Evolutionary conservation across 2,888 invertebrate species (phyloP), one percentile per base, ranked within the genome.

Genomic region (Psylliodes chrysocephalus): DNA sequence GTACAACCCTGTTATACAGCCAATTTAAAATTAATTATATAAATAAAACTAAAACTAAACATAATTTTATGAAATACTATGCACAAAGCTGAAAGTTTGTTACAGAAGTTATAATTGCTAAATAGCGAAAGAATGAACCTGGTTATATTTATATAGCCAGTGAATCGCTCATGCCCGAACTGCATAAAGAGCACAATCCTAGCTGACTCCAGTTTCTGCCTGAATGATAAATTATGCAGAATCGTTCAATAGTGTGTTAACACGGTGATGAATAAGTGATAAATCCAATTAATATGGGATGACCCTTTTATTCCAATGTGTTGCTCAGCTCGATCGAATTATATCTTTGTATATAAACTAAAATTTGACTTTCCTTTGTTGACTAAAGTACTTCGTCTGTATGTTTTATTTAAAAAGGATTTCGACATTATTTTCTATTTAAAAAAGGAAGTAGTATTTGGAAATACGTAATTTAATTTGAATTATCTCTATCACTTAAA

Each of bases 171-270:
- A 12, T 12, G 22, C 22, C 17, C 46, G 4, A 6, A 12, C 12
- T 46, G 3, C 46, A 46, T 25, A 46, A 46, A 46, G 46, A 14
- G 22, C 46, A 19, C n/a, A 46, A 46, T 46, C 25, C 19, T 25
- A 46, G 46, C 49, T 14, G 12, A 49, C 49, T 46, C 14, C 28
- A 49, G 44, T 60, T 60, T 60, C 60, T 30, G 52, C 53, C 60
- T 51, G 33, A 53, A 46, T 52, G 35, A 60, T 60, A 46, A 60
- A 60, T 60, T 60, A 54, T 60, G 46, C 35, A 60, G 33, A 46
- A 53, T 28, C 60, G 53, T 54, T 60, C 60, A 52, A 60, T 60
- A 60, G 60, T 46, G 60, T 52, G 60, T 52, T 60, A 60, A 52
- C 52, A 51, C 46, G 14, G 44, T 52, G 60, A 60, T 60, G 60